Base-by-base conservation (phyloP, 1,140 invertebrate genomes). In the Yoshiicerus persimilis region DNA sequence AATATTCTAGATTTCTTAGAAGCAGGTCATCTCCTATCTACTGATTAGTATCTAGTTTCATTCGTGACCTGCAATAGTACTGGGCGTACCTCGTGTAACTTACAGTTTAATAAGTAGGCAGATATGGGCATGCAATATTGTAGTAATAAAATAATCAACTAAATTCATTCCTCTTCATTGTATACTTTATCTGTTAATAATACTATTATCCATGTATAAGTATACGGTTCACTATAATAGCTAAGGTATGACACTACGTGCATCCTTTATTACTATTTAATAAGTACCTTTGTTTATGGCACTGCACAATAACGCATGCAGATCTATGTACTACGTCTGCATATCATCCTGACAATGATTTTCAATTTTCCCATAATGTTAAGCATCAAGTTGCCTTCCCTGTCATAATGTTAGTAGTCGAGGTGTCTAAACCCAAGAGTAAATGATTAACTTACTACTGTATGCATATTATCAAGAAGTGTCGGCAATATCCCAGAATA, bases 1-100 rank as follows among this genome's bases (percentile, higher is more conserved):
- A 80, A n/a, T 80, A 80, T 80, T 80, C 75, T 80, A 80, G 75
- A 80, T 80, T 80, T 80, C 34, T 38, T 38, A 77, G 70, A 77
- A 80, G 20, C 75, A 80, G 75, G 75, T 80, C 75, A 80, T 80
- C 75, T 80, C 34, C 75, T 80, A 80, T 80, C 34, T 32, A 23
- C 32, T 80, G 32, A 36, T 80, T 20, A 16, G 32, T 80, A 70
- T 70, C 27, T 16, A 70, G 47, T 6, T 20, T 56, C 47, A n/a
- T 56, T 56, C 47, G n/a, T 56, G 47, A 56, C 47, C 47, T 56
- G 47, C 20, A 56, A n/a, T 56, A 56, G 20, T 16, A 56, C 47
- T 56, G 16, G 47, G 20, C 4, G 3, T n/a, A 56, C 16, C 20
- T 5, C 16, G 47, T 56, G 47, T 56, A 56, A n/a, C 47, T 56